A percentile compares a stretch with the other conserved stretches of the same genome.
Conservation (phyloP, 2,113 vertebrate species). For the Elachura formosa region DNA sequence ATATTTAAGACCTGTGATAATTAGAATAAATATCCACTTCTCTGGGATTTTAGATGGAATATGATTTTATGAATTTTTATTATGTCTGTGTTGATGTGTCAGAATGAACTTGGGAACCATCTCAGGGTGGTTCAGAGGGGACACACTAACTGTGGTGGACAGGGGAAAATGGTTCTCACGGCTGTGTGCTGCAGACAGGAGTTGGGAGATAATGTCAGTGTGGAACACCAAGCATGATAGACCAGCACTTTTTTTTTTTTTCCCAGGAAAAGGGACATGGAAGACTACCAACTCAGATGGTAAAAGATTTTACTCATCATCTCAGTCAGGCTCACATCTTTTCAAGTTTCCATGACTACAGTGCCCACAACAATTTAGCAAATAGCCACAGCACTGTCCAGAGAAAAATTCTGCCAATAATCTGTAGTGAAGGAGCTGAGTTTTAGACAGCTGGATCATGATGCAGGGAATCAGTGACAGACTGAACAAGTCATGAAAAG, state of each 20-base stretch:
- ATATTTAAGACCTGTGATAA: background rate
- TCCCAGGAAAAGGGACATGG: background rate
- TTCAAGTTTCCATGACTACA: background rate
- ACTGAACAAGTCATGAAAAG: background rate
- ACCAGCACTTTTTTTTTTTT: background rate
- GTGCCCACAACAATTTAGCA: background rate
- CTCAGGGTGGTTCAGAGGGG: rapidly evolving
- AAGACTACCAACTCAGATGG: background rate
- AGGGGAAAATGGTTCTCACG: background rate
- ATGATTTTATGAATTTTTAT: background rate
- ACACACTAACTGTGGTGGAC: background rate
- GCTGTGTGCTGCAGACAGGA: background rate
- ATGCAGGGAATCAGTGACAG: background rate
- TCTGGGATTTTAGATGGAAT: background rate
- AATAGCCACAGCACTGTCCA: background rate
- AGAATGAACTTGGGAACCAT: background rate
- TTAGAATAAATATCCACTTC: background rate
- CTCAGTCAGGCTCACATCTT: background rate
- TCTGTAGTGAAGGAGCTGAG: background rate
- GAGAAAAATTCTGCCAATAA: background rate
- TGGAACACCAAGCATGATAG: background rate
- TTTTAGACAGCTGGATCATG: background rate
- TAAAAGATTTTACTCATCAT: background rate
- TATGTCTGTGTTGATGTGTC: background rate
- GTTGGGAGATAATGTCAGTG: background rate